Conservation (phyloP, 2,888 invertebrate genomes). For the Halictus ligatus region DNA sequence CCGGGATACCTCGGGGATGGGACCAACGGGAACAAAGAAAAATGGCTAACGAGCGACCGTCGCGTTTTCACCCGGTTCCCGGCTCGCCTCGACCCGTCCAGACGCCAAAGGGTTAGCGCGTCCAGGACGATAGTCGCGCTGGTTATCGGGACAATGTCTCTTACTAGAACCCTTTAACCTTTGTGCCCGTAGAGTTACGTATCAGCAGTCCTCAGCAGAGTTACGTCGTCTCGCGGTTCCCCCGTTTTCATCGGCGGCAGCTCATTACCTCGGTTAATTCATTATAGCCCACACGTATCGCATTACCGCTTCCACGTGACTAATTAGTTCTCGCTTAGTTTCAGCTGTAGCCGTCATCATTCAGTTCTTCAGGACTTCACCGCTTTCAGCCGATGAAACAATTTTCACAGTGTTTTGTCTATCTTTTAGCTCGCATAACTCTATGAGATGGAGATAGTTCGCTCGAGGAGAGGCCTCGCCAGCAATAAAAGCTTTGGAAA, state of each 20-base stretch:
- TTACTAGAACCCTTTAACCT: background rate
- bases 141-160: background rate
- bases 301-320: background rate
- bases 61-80: background rate
- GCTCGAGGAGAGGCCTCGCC: too few species aligned
- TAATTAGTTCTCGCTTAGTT: background rate
- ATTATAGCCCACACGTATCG: background rate
- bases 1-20: background rate
- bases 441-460: too few species aligned
- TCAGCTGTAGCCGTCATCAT: background rate
- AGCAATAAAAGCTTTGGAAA: background rate
- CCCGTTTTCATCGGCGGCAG: background rate
- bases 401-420: too few species aligned
- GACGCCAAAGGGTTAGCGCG: background rate
- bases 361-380: too few species aligned
- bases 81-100: background rate
- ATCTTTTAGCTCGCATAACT: too few species aligned
- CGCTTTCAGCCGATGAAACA: too few species aligned
- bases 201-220: too few species aligned
- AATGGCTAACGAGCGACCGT: constrained; percentile 14
- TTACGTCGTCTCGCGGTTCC: background rate
- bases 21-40: constrained; percentile 8
- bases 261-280: background rate
- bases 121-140: background rate
- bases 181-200: background rate